A percentile compares a stretch with the other conserved stretches of the same genome.
Evolutionary conservation across 2,797 vertebrate species (phyloP).

Genomic region (Periparus ater): DNA sequence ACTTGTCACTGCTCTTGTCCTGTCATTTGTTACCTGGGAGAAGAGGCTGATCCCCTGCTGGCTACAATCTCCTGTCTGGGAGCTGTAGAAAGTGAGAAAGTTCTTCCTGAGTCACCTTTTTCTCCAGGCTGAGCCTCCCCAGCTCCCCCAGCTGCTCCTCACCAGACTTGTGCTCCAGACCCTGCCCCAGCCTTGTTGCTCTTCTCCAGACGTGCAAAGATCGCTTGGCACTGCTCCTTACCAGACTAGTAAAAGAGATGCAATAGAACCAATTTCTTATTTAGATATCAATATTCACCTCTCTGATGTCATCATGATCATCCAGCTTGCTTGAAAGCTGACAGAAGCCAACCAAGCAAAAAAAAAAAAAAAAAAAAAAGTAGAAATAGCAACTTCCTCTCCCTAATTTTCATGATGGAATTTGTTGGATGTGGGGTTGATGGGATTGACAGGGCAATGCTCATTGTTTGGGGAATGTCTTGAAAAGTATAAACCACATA

Average conservation of each 20-base stretch:
- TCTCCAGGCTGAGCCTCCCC: neutral
- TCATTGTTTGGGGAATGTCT: neutral
- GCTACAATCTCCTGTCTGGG: neutral
- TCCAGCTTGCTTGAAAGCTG: neutral
- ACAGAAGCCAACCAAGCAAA: neutral
- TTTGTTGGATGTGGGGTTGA: neutral
- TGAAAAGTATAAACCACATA: neutral
- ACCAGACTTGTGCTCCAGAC: neutral
- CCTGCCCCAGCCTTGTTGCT: neutral
- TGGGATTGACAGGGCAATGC: neutral
- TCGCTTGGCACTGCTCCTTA: fast-evolving
- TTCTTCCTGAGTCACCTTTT: neutral
- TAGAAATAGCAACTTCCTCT: neutral
- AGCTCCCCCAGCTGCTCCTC: neutral
- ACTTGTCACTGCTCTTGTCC: neutral
- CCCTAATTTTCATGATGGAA: neutral
- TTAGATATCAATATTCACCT: neutral
- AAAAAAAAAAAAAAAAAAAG: neutral
- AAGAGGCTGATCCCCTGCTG: neutral
- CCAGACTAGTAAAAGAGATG: neutral
- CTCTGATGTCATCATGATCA: neutral
- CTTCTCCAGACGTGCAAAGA: neutral
- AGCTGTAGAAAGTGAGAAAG: neutral
- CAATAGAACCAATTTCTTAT: neutral
- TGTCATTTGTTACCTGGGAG: neutral